Conservation (phyloP, 2,113 vertebrate species). For the Polypterus bichir region DNA sequence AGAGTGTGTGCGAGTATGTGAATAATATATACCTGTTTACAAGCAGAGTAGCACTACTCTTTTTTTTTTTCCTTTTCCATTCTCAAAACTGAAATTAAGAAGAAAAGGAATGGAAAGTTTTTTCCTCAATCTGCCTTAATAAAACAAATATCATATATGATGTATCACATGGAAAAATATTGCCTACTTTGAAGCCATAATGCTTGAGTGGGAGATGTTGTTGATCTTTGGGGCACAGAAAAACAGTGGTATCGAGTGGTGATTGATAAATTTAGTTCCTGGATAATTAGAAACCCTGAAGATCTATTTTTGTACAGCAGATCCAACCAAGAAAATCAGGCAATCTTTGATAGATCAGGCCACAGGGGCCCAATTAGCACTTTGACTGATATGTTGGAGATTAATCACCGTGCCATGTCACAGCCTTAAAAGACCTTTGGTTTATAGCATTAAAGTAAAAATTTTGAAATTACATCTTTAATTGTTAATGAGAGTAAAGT, state of each 20-base stretch:
- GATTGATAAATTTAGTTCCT: constrained; percentile 40
- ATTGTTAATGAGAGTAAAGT: constrained; percentile 28
- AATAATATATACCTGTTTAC: no score
- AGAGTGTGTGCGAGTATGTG: no score
- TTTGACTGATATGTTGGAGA: constrained; percentile 27
- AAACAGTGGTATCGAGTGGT: constrained; percentile 1
- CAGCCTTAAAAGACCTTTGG: constrained; percentile 7
- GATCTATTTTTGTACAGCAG: constrained; percentile 27
- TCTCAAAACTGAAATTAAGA: no score
- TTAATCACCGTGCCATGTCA: constrained; percentile 26
- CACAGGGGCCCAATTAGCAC: constrained; percentile 29
- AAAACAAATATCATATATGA: no score
- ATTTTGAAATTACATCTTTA: constrained; percentile 28
- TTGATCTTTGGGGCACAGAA: no score
- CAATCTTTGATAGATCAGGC: constrained; percentile 14
- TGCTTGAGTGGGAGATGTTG: no score
- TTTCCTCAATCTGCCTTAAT: no score
- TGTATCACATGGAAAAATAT: no score
- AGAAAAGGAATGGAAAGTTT: no score
- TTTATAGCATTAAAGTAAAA: constrained; percentile 4
- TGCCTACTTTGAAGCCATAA: no score
- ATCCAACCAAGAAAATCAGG: constrained; percentile 6
- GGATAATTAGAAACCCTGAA: constrained; percentile 43
- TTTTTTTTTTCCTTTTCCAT: no score
- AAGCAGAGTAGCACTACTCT: no score